Evolutionary conservation across 2,797 vertebrate genomes (phyloP), one percentile per base, ranked within the genome.

Genomic region (Brachymystax lenok): DNA sequence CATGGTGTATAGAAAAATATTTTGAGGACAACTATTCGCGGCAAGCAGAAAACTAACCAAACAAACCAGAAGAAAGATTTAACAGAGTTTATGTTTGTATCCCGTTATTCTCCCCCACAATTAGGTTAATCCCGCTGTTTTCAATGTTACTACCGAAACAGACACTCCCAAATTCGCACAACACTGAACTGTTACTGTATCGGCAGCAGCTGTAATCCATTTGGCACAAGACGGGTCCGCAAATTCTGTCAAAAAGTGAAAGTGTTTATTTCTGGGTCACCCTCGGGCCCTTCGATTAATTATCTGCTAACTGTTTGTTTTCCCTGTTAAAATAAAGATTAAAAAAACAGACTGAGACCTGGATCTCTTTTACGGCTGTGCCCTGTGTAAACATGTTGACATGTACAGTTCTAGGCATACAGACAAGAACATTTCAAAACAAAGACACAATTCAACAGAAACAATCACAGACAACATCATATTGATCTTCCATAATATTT

Each of bases 1-100:
- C 94, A 95, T 95, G 79, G 69, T 79, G 79, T 76, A 10, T 24
- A 61, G n/a, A 61, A 61, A 77, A 35, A 35, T 27, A 16, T 8
- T 51, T 14, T 52, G 33, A 46, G 24, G 1, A 71, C 21, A 71
- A 6, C 27, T 51, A 69, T 21, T 46, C 68, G 68, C 28, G 69
- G 46, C 54, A 17, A 80, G 81, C 69, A 72, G 74, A 66, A 84
- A 80, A 77, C 78, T 77, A 74, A 75, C 63, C 5, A 72, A 78
- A 35, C 74, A 86, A 77, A 24, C 40, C 33, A 74, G 80, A 79
- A 69, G 75, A 24, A 3, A 13, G 80, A 83, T 66, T 56, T 3
- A 61, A 72, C 30, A 51, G n/a, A 14, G 19, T 77, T 46, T 6
- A 46, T 2, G 35, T 63, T 27, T 35, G 63, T 51, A 64, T 10